These are phyloP conservation scores for Pelobates cultripes DNA, from an alignment of 2,797 vertebrate species.

Conservation along the genomic window DNA sequence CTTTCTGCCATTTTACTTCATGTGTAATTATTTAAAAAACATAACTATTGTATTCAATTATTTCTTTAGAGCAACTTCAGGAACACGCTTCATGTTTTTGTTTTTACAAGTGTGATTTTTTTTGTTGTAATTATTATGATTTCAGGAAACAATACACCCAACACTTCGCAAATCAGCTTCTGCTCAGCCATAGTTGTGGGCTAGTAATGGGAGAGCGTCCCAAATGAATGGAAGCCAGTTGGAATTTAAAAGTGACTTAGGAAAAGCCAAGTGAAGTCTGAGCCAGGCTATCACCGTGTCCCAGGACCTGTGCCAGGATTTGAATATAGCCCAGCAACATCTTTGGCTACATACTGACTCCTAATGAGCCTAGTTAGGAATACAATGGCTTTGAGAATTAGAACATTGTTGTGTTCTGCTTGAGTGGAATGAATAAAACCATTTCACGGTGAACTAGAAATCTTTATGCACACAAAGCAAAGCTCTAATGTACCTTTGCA, in stretches of 20 bases:
- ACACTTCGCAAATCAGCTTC: conserved; percentile 45
- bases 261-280: conserved; percentile 12
- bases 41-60: neutral
- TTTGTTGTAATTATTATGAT: conserved; percentile 13
- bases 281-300: conserved; percentile 46
- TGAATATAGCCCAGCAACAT: conserved; percentile 33
- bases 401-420: conserved; percentile 19
- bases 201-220: conserved; percentile 33
- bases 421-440: conserved; percentile 2
- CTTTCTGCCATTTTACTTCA: too few relatives aligned
- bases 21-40: too few relatives aligned
- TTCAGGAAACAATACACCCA: conserved; percentile 42
- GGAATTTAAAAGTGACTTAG: conserved; percentile 48
- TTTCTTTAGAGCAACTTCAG: conserved; percentile 32
- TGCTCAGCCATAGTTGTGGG: conserved; percentile 46
- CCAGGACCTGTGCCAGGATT: conserved; percentile 43
- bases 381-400: conserved; percentile 32
- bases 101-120: conserved; percentile 43
- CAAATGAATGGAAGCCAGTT: conserved; percentile 46
- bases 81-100: conserved; percentile 38
- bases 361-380: conserved; percentile 47
- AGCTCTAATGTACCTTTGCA: conserved; percentile 11
- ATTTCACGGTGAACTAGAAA: conserved; percentile 1
- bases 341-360: conserved; percentile 39
- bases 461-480: conserved; percentile 6